Base-by-base conservation (phyloP, 2,888 invertebrate species). In the Yponomeuta cagnagella region DNA sequence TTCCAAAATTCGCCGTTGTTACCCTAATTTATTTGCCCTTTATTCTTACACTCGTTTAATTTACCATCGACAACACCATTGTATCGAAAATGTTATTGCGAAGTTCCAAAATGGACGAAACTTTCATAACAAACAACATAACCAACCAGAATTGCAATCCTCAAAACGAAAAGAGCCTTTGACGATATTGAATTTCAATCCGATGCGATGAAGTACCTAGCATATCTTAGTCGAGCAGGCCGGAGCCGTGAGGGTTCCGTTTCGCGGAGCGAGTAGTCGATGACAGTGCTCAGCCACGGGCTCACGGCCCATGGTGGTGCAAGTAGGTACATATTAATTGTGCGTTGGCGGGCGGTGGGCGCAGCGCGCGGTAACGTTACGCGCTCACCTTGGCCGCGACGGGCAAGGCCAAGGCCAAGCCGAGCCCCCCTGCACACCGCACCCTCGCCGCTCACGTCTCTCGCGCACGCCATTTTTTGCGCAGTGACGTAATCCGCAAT, bases 361-460 rank as follows among this genome's bases (percentile, higher is more conserved):
- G 90, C 89, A 87, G 83, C 84, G 87, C 85, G 84, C 80, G 84
- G 80, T 83, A 82, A 77, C 77, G 84, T 76, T 81, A 82, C 82
- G 79, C 81, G 84, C 84, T 88, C 89, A 88, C 90, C 90, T 89
- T 88, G 90, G 87, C 89, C 88, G 87, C 84, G 82, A 84, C 85
- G 89, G 83, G 87, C 76, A 85, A 89, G 83, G 87, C 90, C 90
- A 91, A 90, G 90, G 90, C 90, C 90, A 90, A 90, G 90, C 83
- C 88, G 84, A 77, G 76, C 80, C 78, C 68, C 74, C 73, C 70
- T 23, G 70, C 71, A 74, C 72, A 73, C 75, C 72, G 70, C 74
- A 76, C 74, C 75, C 75, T 75, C 75, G 75, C 75, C 75, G 72
- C 65, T 73, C 72, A 72, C 76, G 73, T 58, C 52, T 58, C 15